A percentile compares a stretch with the other conserved stretches of the same genome.
These are phyloP conservation scores for Rutilus rutilus DNA, from an alignment of 2,113 vertebrate genomes.

Conservation along the genomic window DNA sequence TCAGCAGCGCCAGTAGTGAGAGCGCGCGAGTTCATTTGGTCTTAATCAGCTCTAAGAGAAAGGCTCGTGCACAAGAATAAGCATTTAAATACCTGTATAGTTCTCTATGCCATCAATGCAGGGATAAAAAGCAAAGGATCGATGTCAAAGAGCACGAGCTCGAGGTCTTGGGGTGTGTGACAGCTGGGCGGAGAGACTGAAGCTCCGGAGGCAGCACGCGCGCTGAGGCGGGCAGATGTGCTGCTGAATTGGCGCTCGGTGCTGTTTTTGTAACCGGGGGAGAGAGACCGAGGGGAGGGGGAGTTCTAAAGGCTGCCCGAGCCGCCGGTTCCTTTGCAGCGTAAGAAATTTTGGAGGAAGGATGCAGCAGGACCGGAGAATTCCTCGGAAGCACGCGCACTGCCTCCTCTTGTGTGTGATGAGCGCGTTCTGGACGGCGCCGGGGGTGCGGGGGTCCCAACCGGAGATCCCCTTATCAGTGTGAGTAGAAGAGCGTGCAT, in stretches of 20 bases:
- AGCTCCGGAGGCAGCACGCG: conserved; percentile 36
- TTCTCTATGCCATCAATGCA: background rate
- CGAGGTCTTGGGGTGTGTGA: conserved; percentile 31
- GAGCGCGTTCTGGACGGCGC: conserved; percentile 76
- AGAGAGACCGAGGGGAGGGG: background rate
- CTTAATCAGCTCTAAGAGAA: background rate
- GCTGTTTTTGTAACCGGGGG: conserved; percentile 26
- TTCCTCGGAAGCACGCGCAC: conserved; percentile 67
- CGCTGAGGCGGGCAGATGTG: conserved; percentile 16
- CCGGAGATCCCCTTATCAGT: conserved; percentile 93
- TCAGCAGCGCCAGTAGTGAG: background rate
- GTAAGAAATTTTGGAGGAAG: conserved; percentile 37
- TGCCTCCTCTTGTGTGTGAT: conserved; percentile 76
- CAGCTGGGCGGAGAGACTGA: conserved; percentile 36
- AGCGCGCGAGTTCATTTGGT: background rate
- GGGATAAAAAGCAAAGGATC: conserved; percentile 2
- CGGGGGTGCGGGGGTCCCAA: conserved; percentile 84
- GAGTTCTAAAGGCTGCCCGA: background rate
- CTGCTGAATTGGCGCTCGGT: conserved; percentile 13
- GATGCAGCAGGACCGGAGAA: conserved; percentile 75
- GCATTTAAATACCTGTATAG: background rate
- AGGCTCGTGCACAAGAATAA: background rate
- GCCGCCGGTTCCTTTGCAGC: conserved; percentile 3
- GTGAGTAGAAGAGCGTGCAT: conserved; percentile 67
- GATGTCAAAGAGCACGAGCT: conserved; percentile 20